These are phyloP conservation scores for Lucinisca nassula DNA, from an alignment of 2,888 invertebrate species.

Conservation along the genomic window DNA sequence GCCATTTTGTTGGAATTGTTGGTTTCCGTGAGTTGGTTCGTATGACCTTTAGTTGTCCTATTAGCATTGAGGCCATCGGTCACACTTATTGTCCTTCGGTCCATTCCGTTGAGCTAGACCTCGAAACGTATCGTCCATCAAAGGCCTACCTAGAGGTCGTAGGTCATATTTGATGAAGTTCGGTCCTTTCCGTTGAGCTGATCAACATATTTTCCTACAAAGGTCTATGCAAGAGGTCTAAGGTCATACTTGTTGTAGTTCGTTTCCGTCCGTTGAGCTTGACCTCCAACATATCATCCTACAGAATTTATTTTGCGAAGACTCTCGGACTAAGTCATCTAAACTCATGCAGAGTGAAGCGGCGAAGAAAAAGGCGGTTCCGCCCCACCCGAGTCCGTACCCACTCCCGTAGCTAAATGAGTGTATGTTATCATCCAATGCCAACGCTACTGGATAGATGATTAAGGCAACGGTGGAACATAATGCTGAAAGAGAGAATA, in stretches of 20 bases:
- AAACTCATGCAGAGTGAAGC: slow-evolving; percentile 86
- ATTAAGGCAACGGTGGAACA: slow-evolving; percentile 85
- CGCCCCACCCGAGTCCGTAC: slow-evolving; percentile 87
- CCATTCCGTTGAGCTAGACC: too few species aligned
- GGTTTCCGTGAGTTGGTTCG: too few species aligned
- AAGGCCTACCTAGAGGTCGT: too few species aligned
- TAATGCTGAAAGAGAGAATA: slow-evolving; percentile 81
- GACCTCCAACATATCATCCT: slow-evolving; percentile 77
- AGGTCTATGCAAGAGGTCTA: neutral
- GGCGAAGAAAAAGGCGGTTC: slow-evolving; percentile 85
- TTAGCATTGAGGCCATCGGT: too few species aligned
- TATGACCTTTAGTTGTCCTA: too few species aligned
- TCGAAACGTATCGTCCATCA: too few species aligned
- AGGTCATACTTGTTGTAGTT: slow-evolving; percentile 79
- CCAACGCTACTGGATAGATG: slow-evolving; percentile 86
- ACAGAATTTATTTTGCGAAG: slow-evolving; percentile 80
- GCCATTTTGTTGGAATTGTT: too few species aligned
- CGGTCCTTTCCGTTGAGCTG: neutral
- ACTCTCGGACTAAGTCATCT: slow-evolving; percentile 84
- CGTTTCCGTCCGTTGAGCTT: slow-evolving; percentile 72
- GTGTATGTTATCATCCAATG: slow-evolving; percentile 75
- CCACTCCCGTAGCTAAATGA: slow-evolving; percentile 85
- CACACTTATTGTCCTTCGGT: too few species aligned
- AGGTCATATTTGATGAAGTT: neutral
- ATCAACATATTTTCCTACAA: neutral